Base-by-base conservation (phyloP, 2,797 vertebrate species). In the Eulemur albifrons region DNA sequence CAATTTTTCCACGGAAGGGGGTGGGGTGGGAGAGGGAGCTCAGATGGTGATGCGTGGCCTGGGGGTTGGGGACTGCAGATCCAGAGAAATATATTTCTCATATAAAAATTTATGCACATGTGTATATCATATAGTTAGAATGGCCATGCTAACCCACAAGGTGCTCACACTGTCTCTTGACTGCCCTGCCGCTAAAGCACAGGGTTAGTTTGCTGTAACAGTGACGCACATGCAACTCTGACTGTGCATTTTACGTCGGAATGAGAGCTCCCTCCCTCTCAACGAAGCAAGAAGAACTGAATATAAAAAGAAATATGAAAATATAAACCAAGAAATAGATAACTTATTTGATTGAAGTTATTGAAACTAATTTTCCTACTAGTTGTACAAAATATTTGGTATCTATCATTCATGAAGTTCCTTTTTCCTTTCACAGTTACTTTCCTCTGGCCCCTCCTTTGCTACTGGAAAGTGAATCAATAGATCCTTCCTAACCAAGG, bases 51-150 rank as follows among this genome's bases (percentile, higher is more conserved):
- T 23, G 54, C 1, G 9, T 57, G 57, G 57, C 57, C 10, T 27
- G 23, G 9, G 23, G 57, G 10, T 5, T 25, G 57, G 57, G 57
- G 57, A 59, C 57, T 4, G 10, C 57, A 59, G 57, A 59, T 59
- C 10, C 25, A 30, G 50, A 88, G 38, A 70, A 72, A 69, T 25
- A 7, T 8, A 20, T 23, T 90, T 83, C 54, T 59, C 52, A 17
- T 1, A 50, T 3, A 17, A 27, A 67, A 77, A 32, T 8, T 10
- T 52, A 5, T 23, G 7, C 10, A 4, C 32, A 30, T 18, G 20
- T 15, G 1, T 50, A 18, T 35, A 2, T 23, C 17, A 9, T 2
- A 14, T 5, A 15, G 32, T 20, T 4, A 38, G 43, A 43, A 2
- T 2, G 38, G 52, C 23, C 59, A 65, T 35, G 13, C 17, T 23